Evolutionary conservation across 1,140 invertebrate species (phyloP), one percentile per base, ranked within the genome.

Genomic region (Bombus turneri): DNA sequence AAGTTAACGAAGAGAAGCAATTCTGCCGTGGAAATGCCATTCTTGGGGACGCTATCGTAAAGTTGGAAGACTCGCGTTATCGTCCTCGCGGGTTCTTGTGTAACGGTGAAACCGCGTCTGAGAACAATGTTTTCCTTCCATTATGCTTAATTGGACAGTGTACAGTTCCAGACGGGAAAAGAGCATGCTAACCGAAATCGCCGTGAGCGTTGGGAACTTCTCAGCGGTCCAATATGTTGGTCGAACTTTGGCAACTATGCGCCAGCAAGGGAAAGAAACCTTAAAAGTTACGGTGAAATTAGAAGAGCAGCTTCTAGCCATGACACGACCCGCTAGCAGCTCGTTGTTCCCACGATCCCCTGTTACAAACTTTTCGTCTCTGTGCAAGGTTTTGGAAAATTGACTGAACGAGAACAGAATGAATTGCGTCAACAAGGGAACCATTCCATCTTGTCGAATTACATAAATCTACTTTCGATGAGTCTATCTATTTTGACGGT

Each of bases 281-380:
- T 81, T 72, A 87, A 91, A 91, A 91, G 90, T 91, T 91, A 78
- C n/a, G 39, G 43, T 8, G 71, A 88, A 91, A 91, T 88, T 91
- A 91, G 87, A 86, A 72, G 47, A 18, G 18, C 47, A 2, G 47
- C 47, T 53, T 53, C 47, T 53, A 53, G 47, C 47, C 47, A 53
- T 53, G 47, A 31, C 80, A n/a, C 69, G 28, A 47, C 12, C 13
- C 22, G 12, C 62, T 53, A 8, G 47, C 88, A 88, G 71, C 78
- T 66, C 84, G 80, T 47, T 66, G 66, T 74, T 86, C 87, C 47
- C 79, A 80, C 87, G 78, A 53, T 28, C 43, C 79, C 5, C 37
- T 37, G 47, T 64, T 62, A 28, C 43, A 64, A 89, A 86, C 74
- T 89, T 90, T 90, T 62, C 86, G 75, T n/a, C 81, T 73, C 62